Evolutionary conservation across 2,888 invertebrate species (phyloP), one percentile per base, ranked within the genome.

Genomic region (Geotrupes spiniger): DNA sequence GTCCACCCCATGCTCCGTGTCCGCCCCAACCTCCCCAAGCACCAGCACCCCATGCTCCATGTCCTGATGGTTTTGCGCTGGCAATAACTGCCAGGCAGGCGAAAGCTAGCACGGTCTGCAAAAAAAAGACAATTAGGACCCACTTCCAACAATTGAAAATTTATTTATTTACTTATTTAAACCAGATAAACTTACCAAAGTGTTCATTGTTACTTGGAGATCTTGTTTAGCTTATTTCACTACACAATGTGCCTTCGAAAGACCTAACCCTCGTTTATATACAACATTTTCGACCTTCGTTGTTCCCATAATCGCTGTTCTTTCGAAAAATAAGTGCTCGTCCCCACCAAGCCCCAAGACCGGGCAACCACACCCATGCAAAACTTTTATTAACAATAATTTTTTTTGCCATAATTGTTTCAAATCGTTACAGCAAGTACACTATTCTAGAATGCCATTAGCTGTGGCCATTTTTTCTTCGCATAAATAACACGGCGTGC

Each of bases 71-170:
- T 52, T 46, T 55, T 14, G 62, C 59, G 17, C 39, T 51, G 54
- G 59, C 59, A 33, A 52, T 41, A 17, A 56, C 58, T 17, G 54
- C 62, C 56, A 62, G 45, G 49, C 58, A 57, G 49, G 59, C 60
- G 25, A 62, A 54, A n/a, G 53, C 42, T 26, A 52, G 54, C 26
- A 56, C 38, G 28, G 56, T 49, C 62, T 61, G 39, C n/a, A n/a
- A n/a, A n/a, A n/a, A n/a, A n/a, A n/a, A n/a, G n/a, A n/a, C n/a
- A n/a, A n/a, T n/a, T n/a, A n/a, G n/a, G n/a, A n/a, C n/a, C n/a
- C n/a, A n/a, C n/a, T n/a, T n/a, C n/a, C n/a, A n/a, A n/a, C n/a
- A n/a, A 21, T 21, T 21, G 21, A 21, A 21, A 21, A 3, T 4
- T 4, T 21, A 21, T 4, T 21, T 21, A 21, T 21, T n/a, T n/a